Evolutionary conservation across 2,797 vertebrate species (phyloP).

Genomic region (Sandelia bainsii): DNA sequence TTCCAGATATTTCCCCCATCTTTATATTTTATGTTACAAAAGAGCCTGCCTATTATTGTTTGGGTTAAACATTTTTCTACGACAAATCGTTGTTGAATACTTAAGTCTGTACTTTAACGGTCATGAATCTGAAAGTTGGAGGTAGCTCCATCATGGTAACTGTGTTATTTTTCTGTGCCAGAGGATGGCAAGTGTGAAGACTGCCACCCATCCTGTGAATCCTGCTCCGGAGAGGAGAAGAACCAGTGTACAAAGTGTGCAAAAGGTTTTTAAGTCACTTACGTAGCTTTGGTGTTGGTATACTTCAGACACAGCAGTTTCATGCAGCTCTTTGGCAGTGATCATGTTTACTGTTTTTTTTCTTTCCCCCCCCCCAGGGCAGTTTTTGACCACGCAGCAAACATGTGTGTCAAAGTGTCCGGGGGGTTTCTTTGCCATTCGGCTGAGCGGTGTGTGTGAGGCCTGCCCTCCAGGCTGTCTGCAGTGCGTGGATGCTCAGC

Average conservation of each 20-base stretch:
- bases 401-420: conserved; percentile 83
- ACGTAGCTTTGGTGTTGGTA: not conserved
- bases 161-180: conserved; percentile 55
- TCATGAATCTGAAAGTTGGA: not conserved
- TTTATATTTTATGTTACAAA: too few relatives aligned
- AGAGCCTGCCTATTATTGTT: not conserved
- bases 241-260: conserved; percentile 86
- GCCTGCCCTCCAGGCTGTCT: conserved; percentile 78
- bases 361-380: conserved; percentile 63
- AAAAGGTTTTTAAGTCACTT: conserved; percentile 82
- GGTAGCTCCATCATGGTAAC: not conserved
- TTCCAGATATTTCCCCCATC: too few relatives aligned
- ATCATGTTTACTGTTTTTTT: conserved; percentile 25
- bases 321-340: not conserved
- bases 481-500: conserved; percentile 74
- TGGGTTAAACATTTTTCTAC: not conserved
- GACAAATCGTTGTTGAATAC: not conserved
- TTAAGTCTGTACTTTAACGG: not conserved
- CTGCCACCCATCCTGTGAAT: conserved; percentile 88
- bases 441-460: conserved; percentile 73
- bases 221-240: conserved; percentile 84
- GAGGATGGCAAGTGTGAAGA: conserved; percentile 75
- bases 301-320: conserved; percentile 23
- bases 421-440: conserved; percentile 71
- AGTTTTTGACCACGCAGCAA: conserved; percentile 77